A percentile compares a stretch with the other conserved stretches of the same genome.
Conservation (phyloP, 2,888 invertebrate genomes). For the Zelleria hepariella region DNA sequence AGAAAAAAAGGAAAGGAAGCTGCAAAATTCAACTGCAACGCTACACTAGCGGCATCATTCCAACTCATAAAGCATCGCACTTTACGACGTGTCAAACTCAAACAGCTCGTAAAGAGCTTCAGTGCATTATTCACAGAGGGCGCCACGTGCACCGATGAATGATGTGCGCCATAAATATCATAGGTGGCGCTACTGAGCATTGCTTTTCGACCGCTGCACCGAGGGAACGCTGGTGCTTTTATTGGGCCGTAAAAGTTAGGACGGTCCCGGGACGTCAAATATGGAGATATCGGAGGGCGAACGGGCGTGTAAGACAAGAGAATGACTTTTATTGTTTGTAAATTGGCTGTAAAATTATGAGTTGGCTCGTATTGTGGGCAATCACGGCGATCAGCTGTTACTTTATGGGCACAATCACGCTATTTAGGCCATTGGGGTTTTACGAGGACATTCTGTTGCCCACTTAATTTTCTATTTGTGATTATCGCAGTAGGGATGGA, state of each 20-base stretch:
- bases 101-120: conserved; percentile 64
- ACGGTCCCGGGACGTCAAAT: conserved; percentile 37
- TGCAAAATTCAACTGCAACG: conserved; percentile 24
- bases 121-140: conserved; percentile 53
- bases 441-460: conserved; percentile 30
- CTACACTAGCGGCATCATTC: conserved; percentile 64
- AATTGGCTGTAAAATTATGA: conserved; percentile 74
- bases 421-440: conserved; percentile 54
- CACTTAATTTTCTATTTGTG: neutral
- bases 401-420: conserved; percentile 64
- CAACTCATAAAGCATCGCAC: conserved; percentile 53
- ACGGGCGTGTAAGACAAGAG: conserved; percentile 66
- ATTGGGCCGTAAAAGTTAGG: conserved; percentile 69
- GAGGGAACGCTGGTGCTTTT: conserved; percentile 40
- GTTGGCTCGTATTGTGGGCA: conserved; percentile 63
- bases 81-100: conserved; percentile 61
- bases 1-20: neutral
- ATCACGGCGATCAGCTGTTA: conserved; percentile 66
- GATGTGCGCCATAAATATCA: neutral
- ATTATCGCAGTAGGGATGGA: neutral
- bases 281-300: conserved; percentile 67
- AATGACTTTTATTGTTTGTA: conserved; percentile 73
- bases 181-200: conserved; percentile 3
- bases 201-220: neutral
- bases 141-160: conserved; percentile 21